Evolutionary conservation across 2,113 vertebrate species (phyloP).

Genomic region (Bostrychus sinensis): DNA sequence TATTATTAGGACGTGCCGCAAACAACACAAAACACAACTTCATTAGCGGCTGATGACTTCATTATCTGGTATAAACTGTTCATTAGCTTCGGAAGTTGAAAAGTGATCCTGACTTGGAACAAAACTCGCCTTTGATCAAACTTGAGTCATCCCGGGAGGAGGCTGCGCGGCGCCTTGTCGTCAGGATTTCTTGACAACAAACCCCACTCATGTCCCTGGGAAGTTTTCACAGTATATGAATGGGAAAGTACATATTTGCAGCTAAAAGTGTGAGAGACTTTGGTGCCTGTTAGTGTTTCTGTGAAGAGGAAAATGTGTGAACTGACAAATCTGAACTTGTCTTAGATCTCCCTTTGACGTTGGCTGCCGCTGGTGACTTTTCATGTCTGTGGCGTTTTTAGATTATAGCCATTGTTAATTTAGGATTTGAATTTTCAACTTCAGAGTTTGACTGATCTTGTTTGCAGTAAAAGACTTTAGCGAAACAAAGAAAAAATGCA

Average conservation of each 20-base stretch:
- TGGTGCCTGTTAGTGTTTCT: slow-evolving; percentile 22
- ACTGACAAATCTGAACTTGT: slow-evolving; percentile 70
- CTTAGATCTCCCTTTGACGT: slow-evolving; percentile 60
- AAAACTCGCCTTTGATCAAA: slow-evolving; percentile 72
- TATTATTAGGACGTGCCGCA: slow-evolving; percentile 46
- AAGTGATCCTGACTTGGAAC: slow-evolving; percentile 67
- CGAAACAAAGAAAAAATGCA: slow-evolving; percentile 59
- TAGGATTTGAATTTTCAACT: slow-evolving; percentile 57
- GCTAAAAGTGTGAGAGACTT: slow-evolving; percentile 36
- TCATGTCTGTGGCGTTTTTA: slow-evolving; percentile 68
- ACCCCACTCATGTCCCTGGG: slow-evolving; percentile 46
- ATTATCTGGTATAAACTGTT: slow-evolving; percentile 61
- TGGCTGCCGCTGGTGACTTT: slow-evolving; percentile 53
- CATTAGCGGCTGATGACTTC: slow-evolving; percentile 55
- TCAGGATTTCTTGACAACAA: slow-evolving; percentile 68
- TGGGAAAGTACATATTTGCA: slow-evolving; percentile 42
- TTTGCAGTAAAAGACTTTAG: slow-evolving; percentile 44
- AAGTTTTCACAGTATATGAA: slow-evolving; percentile 31
- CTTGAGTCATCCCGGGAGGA: slow-evolving; percentile 49
- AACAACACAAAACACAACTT: slow-evolving; percentile 59
- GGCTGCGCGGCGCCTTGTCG: slow-evolving; percentile 57
- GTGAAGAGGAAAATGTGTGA: slow-evolving; percentile 36
- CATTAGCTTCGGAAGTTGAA: slow-evolving; percentile 64
- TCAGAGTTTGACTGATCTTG: slow-evolving; percentile 73
- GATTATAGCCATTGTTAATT: slow-evolving; percentile 74